phyloP scores from a whole-genome alignment of 2,113 vertebrate species.

The Strix aluco region DNA sequence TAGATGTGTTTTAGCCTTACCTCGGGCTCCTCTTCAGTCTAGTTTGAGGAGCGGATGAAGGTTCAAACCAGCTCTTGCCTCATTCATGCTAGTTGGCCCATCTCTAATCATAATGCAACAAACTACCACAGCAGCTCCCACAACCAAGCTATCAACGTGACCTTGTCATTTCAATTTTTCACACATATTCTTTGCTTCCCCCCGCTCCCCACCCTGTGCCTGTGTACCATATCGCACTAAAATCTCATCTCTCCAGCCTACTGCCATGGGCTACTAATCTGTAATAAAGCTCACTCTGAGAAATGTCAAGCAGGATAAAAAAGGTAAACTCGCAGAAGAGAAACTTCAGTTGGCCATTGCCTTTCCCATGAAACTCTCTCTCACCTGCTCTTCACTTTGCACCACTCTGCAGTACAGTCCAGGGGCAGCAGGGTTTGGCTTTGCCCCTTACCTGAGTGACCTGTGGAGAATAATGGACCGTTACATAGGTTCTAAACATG shows the following conservation, averaged over 20 bases:
- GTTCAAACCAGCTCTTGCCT: neutral
- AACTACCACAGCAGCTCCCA: neutral
- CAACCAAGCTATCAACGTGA: conserved; percentile 33
- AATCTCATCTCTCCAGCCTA: conserved; percentile 47
- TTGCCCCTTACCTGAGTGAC: neutral
- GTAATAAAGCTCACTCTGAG: conserved; percentile 12
- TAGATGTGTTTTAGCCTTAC: neutral
- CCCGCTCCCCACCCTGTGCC: neutral
- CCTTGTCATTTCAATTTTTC: conserved; percentile 58
- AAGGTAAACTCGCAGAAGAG: neutral
- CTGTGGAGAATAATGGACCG: neutral
- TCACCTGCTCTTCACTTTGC: neutral
- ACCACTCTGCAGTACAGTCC: neutral
- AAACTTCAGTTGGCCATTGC: neutral
- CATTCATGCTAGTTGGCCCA: neutral
- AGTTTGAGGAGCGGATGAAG: neutral
- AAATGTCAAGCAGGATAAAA: conserved; percentile 24
- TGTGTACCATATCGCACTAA: neutral
- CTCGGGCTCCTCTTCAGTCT: neutral
- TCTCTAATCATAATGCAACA: conserved; percentile 27
- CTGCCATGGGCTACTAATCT: conserved; percentile 22
- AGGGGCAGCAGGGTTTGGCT: neutral
- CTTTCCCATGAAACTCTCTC: neutral
- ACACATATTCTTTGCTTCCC: conserved; percentile 1
- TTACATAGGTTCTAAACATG: neutral